Evolutionary conservation across 2,797 vertebrate species (phyloP).

Genomic region (Discoglossus pictus): DNA sequence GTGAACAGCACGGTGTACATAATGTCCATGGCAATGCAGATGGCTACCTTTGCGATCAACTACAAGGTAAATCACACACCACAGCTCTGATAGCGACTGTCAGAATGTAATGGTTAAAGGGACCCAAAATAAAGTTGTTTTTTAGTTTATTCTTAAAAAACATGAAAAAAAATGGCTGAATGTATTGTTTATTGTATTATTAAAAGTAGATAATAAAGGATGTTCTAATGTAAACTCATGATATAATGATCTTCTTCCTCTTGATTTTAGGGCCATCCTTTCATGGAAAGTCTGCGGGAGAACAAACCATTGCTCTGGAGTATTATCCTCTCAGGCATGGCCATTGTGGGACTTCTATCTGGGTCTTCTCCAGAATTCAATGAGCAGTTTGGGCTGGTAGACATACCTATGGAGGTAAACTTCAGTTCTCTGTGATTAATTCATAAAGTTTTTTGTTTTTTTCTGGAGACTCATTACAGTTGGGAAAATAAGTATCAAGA

Average conservation of each 20-base stretch:
- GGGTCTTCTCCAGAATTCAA: constrained; percentile 94
- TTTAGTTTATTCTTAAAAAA: too few species aligned
- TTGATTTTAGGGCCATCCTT: constrained; percentile 85
- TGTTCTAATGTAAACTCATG: background rate
- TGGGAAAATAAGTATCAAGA: too few species aligned
- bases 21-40: constrained; percentile 99
- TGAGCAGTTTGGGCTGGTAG: constrained; percentile 91
- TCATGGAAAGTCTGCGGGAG: constrained; percentile 94
- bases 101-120: too few species aligned
- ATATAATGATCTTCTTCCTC: background rate
- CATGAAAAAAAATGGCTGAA: too few species aligned
- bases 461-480: too few species aligned
- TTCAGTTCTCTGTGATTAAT: background rate
- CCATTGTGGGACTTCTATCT: constrained; percentile 83
- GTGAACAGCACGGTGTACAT: constrained; percentile 98
- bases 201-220: too few species aligned
- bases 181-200: too few species aligned
- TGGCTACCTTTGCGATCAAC: constrained; percentile 98
- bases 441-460: background rate
- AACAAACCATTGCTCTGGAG: constrained; percentile 93
- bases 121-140: too few species aligned
- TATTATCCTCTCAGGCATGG: constrained; percentile 83
- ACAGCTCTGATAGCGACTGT: too few species aligned
- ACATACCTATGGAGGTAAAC: constrained; percentile 89
- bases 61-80: constrained; percentile 80